These are phyloP conservation scores for Harpagoxenus sublaevis DNA, from an alignment of 2,888 invertebrate genomes.

Conservation along the genomic window DNA sequence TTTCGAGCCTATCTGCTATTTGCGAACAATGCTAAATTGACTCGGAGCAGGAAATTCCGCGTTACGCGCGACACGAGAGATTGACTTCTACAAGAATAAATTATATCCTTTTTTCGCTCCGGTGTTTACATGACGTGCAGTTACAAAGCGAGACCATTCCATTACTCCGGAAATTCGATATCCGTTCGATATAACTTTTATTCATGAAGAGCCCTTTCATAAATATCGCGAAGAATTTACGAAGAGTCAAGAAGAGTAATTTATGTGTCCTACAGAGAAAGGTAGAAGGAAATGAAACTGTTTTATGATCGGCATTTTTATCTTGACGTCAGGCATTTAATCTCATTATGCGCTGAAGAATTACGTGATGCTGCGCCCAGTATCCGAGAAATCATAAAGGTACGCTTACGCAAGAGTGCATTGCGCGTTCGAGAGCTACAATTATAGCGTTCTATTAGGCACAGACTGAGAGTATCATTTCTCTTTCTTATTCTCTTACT, in stretches of 20 bases:
- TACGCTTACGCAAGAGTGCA: slow-evolving; percentile 10
- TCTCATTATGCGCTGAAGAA: slow-evolving; percentile 33
- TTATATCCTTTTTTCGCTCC: not conserved
- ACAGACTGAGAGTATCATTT: slow-evolving; percentile 4
- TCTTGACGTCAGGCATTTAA: slow-evolving; percentile 24
- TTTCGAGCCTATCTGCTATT: slow-evolving; percentile 4
- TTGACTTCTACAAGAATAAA: not conserved
- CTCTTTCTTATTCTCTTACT: not conserved
- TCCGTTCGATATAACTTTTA: slow-evolving; percentile 40
- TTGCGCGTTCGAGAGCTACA: slow-evolving; percentile 19
- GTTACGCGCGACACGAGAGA: not conserved
- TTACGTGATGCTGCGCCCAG: slow-evolving; percentile 7
- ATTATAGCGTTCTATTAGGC: slow-evolving; percentile 23
- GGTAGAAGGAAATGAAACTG: slow-evolving; percentile 22
- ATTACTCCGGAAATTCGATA: slow-evolving; percentile 27
- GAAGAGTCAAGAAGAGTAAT: slow-evolving; percentile 35
- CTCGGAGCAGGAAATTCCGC: not conserved
- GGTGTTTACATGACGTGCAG: not conserved
- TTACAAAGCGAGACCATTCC: slow-evolving; percentile 45
- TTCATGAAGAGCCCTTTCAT: slow-evolving; percentile 31
- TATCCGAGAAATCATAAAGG: slow-evolving; percentile 16
- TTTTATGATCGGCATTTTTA: slow-evolving; percentile 5
- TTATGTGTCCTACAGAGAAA: slow-evolving; percentile 20
- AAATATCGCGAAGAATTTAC: slow-evolving; percentile 47
- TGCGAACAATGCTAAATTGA: slow-evolving; percentile 14